Conservation (phyloP, 2,888 invertebrate genomes). For the Heliconius ethilla region DNA sequence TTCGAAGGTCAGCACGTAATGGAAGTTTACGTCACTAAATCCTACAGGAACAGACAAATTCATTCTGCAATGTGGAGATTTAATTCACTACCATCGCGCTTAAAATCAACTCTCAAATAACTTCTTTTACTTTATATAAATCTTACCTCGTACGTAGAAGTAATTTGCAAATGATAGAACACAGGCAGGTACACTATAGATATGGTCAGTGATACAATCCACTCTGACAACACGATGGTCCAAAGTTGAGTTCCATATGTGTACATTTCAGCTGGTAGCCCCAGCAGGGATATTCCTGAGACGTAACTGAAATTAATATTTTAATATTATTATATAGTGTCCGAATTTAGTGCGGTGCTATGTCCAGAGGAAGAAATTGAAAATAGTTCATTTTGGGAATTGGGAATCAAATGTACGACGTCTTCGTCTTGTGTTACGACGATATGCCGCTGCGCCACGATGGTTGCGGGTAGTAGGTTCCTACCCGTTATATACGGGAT, state of each 20-base stretch:
- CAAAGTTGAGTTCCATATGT: conserved; percentile 88
- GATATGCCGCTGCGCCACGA: too few species aligned
- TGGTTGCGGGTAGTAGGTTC: too few species aligned
- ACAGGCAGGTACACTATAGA: conserved; percentile 86
- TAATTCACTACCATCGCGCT: not conserved
- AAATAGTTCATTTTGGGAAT: too few species aligned
- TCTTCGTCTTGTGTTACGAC: too few species aligned
- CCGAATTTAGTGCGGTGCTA: too few species aligned
- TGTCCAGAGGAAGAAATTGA: too few species aligned
- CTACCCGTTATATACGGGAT: too few species aligned
- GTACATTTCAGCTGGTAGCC: conserved; percentile 89
- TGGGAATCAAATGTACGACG: too few species aligned
- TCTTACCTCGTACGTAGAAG: conserved; percentile 87
- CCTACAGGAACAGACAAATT: too few species aligned
- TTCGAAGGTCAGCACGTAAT: too few species aligned
- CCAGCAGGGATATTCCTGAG: conserved; percentile 87
- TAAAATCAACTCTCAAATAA: not conserved
- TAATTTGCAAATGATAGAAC: conserved; percentile 87
- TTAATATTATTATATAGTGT: not conserved
- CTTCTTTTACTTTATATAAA: not conserved
- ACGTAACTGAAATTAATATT: conserved; percentile 73
- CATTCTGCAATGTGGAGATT: not conserved
- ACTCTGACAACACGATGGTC: conserved; percentile 84
- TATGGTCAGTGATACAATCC: conserved; percentile 85
- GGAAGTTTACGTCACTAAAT: too few species aligned